These are phyloP conservation scores for Bombyx mandarina DNA, from an alignment of 1,140 invertebrate species.

Conservation along the genomic window DNA sequence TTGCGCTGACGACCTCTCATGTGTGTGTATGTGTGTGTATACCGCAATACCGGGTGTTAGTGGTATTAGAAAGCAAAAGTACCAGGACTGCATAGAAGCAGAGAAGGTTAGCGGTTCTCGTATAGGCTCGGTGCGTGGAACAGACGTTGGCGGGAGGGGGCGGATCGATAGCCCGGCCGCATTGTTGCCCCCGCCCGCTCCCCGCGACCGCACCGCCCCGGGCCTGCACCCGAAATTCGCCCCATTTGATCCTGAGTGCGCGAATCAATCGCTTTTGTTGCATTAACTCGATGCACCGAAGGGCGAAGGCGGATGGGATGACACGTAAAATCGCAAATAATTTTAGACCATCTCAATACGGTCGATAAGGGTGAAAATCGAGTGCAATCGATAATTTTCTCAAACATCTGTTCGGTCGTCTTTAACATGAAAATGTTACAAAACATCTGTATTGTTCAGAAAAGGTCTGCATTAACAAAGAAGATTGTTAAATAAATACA, in stretches of 20 bases:
- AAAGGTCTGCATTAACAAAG: constrained; percentile 5
- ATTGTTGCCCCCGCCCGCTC: constrained; percentile 46
- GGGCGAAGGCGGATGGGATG: constrained; percentile 4
- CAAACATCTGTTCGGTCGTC: constrained; percentile 4
- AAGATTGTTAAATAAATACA: constrained; percentile 1
- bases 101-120: constrained; percentile 26
- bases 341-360: neutral
- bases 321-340: neutral
- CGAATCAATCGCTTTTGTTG: constrained; percentile 59
- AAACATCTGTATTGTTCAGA: constrained; percentile 7
- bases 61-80: constrained; percentile 50
- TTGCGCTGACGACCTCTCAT: neutral
- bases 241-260: constrained; percentile 47
- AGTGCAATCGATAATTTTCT: constrained; percentile 1
- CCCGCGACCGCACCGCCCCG: constrained; percentile 18
- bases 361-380: neutral
- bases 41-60: constrained; percentile 9
- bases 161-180: constrained; percentile 62
- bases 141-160: constrained; percentile 40
- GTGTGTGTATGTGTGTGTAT: constrained; percentile 1
- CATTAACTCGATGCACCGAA: constrained; percentile 32
- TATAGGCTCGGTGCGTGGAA: constrained; percentile 33
- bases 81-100: constrained; percentile 46
- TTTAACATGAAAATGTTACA: constrained; percentile 5
- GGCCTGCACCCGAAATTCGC: constrained; percentile 44